These are phyloP conservation scores for Zaprionus nigranus DNA, from an alignment of 1,140 invertebrate species.

Conservation along the genomic window DNA sequence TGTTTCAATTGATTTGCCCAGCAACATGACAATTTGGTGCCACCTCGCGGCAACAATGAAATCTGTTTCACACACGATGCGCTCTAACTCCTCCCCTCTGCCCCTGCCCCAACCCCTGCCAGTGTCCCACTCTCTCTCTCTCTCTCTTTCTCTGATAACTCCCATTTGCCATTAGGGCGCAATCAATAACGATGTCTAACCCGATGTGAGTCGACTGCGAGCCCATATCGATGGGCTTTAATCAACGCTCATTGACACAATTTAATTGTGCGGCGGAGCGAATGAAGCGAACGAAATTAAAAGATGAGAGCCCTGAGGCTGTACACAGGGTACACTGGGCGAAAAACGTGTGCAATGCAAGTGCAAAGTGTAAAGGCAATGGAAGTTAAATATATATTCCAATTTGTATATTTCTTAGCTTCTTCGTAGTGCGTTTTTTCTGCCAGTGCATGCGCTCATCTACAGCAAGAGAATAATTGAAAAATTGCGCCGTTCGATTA, in stretches of 20 bases:
- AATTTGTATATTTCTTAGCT: no score
- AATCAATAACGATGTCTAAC: conserved; percentile 61
- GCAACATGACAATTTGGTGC: conserved; percentile 10
- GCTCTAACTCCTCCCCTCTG: not conserved
- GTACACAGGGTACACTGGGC: conserved; percentile 17
- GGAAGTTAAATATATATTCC: no score
- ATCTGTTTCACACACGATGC: not conserved
- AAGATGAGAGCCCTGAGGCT: conserved; percentile 36
- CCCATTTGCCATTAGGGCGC: conserved; percentile 40
- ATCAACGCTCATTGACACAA: conserved; percentile 80
- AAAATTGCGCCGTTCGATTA: conserved; percentile 68
- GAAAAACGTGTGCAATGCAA: not conserved
- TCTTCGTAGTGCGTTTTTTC: conserved; percentile 6
- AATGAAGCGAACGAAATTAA: conserved; percentile 40
- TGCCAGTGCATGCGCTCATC: not conserved
- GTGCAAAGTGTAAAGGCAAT: not conserved
- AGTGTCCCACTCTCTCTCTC: not conserved
- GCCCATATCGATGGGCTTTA: conserved; percentile 59
- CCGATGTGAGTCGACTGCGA: not conserved
- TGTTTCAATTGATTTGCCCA: conserved; percentile 5
- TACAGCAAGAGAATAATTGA: conserved; percentile 40
- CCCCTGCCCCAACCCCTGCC: not conserved
- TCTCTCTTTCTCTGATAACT: conserved; percentile 2
- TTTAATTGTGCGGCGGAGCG: conserved; percentile 60
- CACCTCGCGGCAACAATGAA: conserved; percentile 21